Conservation (phyloP, 2,797 vertebrate species). For the Sebastes hopkinsi region DNA sequence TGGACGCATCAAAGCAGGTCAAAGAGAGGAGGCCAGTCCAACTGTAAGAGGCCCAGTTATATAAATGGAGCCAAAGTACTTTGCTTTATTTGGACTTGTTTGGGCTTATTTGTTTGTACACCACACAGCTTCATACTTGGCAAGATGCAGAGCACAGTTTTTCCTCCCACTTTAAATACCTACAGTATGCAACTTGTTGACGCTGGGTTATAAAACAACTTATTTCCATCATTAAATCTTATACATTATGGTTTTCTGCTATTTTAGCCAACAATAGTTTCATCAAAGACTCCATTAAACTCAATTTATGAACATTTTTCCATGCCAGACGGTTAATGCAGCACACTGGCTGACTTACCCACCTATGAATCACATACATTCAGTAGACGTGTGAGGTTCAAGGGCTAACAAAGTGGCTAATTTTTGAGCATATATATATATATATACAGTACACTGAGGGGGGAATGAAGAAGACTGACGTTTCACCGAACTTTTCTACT, state of each 20-base stretch:
- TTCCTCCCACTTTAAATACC: conserved; percentile 70
- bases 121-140: conserved; percentile 78
- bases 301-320: conserved; percentile 4
- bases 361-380: conserved; percentile 52
- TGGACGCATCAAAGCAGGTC: conserved; percentile 73
- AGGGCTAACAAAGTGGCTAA: conserved; percentile 64
- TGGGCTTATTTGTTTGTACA: conserved; percentile 80
- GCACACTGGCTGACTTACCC: conserved; percentile 29
- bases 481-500: conserved; percentile 67
- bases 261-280: conserved; percentile 59
- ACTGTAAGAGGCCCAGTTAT: conserved; percentile 78
- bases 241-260: conserved; percentile 43
- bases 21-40: conserved; percentile 67
- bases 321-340: conserved; percentile 19
- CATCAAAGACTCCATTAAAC: conserved; percentile 23
- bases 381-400: conserved; percentile 55
- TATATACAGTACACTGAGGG: conserved; percentile 31
- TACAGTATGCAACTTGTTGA: conserved; percentile 65
- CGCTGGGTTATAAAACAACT: conserved; percentile 54
- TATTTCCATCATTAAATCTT: conserved; percentile 60
- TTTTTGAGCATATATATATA: conserved; percentile 60
- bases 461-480: conserved; percentile 64
- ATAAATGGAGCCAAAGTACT: conserved; percentile 83
- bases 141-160: conserved; percentile 65
- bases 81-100: conserved; percentile 83